A percentile compares a stretch with the other conserved stretches of the same genome.
phyloP scores from a whole-genome alignment of 2,888 invertebrate genomes.

The Plebejus anna region DNA sequence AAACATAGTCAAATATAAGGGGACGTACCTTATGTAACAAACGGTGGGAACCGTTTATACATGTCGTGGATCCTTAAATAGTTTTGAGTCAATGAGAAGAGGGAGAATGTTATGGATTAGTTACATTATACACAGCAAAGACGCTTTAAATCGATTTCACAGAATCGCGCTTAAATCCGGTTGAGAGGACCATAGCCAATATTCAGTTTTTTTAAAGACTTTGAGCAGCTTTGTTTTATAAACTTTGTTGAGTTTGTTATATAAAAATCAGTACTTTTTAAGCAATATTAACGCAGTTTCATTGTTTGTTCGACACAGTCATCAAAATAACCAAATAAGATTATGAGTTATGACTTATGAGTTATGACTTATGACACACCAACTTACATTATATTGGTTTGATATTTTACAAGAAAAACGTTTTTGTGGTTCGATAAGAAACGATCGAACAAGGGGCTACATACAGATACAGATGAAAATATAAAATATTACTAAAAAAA shows the following conservation, averaged over 20 bases:
- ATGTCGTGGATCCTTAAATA: conserved; percentile 78
- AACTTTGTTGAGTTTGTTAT: no score
- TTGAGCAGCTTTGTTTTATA: not conserved
- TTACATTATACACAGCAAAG: conserved; percentile 65
- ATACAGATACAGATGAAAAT: not conserved
- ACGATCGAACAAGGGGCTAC: not conserved
- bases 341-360: no score
- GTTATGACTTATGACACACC: no score
- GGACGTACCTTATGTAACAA: conserved; percentile 75
- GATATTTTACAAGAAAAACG: no score
- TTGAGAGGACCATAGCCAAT: conserved; percentile 35
- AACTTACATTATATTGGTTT: no score
- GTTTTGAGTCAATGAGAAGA: conserved; percentile 77
- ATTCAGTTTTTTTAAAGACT: not conserved
- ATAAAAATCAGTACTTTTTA: not conserved
- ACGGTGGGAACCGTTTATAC: conserved; percentile 76
- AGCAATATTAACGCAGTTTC: not conserved
- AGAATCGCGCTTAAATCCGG: conserved; percentile 50
- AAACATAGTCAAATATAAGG: conserved; percentile 64
- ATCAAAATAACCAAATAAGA: no score
- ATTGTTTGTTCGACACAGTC: not conserved
- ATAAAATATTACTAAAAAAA: no score
- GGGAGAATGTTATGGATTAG: conserved; percentile 81
- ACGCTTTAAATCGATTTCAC: conserved; percentile 46
- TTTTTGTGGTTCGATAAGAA: no score